A percentile compares a stretch with the other conserved stretches of the same genome.
Evolutionary conservation across 2,888 invertebrate genomes (phyloP).

Genomic region (Lasius platythorax): DNA sequence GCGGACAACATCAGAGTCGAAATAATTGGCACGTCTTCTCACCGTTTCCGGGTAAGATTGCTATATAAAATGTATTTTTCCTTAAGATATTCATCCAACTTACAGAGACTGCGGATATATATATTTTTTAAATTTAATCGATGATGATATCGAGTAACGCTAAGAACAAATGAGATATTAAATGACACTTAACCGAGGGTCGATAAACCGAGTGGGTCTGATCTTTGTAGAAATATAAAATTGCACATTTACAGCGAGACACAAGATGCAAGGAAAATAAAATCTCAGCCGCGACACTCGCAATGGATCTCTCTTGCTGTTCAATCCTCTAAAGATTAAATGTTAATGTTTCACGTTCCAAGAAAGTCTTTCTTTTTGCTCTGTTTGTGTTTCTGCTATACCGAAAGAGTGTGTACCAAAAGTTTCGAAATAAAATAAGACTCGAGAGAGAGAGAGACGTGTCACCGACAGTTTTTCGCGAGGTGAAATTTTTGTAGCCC

Average conservation of each 20-base stretch:
- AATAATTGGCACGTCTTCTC: not conserved
- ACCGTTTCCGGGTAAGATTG: conserved; percentile 32
- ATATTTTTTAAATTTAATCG: not conserved
- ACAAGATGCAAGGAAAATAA: conserved; percentile 25
- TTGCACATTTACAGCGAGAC: conserved; percentile 3
- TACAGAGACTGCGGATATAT: not conserved
- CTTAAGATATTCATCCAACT: not conserved
- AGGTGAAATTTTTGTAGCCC: conserved; percentile 52
- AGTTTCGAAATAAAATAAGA: conserved; percentile 38
- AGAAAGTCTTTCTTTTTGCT: not conserved
- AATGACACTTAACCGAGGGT: not conserved
- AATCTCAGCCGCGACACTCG: conserved; percentile 15
- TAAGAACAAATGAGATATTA: not conserved
- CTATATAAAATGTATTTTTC: conserved; percentile 4
- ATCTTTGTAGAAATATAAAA: conserved; percentile 22
- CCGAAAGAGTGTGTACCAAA: not conserved
- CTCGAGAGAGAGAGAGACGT: not conserved
- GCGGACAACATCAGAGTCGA: not conserved
- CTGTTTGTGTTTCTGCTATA: not conserved
- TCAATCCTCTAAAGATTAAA: conserved; percentile 36
- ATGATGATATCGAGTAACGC: not conserved
- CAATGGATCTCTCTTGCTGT: not conserved
- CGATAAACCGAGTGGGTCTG: not conserved
- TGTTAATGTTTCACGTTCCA: conserved; percentile 11
- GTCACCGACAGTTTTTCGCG: conserved; percentile 15